phyloP scores from a whole-genome alignment of 2,113 vertebrate species.

The Solea solea region DNA sequence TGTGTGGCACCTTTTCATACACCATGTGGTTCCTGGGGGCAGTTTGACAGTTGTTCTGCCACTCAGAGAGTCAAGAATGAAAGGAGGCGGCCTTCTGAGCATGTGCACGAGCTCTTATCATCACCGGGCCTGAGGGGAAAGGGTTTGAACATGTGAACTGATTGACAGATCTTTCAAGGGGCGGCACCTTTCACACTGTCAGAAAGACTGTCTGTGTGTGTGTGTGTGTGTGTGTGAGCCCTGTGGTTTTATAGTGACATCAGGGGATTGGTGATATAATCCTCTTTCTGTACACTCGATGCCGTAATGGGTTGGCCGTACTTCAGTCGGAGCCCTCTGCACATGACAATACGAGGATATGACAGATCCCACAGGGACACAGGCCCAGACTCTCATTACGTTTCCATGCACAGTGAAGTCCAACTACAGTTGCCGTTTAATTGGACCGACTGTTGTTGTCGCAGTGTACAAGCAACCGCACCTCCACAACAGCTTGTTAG shows the following conservation, averaged over 20 bases:
- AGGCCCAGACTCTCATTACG: too few relatives aligned
- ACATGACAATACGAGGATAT: background rate
- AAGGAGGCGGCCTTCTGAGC: conserved; percentile 34
- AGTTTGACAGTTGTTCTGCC: conserved; percentile 30
- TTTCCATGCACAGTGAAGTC: too few relatives aligned
- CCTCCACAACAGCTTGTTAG: too few relatives aligned
- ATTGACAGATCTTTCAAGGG: conserved; percentile 7
- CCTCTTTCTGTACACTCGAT: conserved; percentile 61
- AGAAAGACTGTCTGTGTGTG: background rate
- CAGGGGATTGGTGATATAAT: conserved; percentile 73
- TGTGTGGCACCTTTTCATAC: conserved; percentile 58
- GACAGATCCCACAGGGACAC: background rate
- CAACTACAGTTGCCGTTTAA: too few relatives aligned
- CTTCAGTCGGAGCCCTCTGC: conserved; percentile 28
- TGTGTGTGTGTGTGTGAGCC: background rate
- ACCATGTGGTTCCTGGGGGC: conserved; percentile 66
- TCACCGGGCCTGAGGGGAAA: conserved; percentile 6
- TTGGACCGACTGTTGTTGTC: too few relatives aligned
- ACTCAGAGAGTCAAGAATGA: conserved; percentile 24
- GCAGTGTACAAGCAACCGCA: too few relatives aligned
- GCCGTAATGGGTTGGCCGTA: conserved; percentile 33
- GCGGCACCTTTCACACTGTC: background rate
- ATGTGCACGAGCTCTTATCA: conserved; percentile 36
- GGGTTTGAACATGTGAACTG: conserved; percentile 34
- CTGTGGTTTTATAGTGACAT: conserved; percentile 60